Base-by-base conservation (phyloP, 92 coral and sea anemone species). In the Zoanthus sansibaricus region DNA sequence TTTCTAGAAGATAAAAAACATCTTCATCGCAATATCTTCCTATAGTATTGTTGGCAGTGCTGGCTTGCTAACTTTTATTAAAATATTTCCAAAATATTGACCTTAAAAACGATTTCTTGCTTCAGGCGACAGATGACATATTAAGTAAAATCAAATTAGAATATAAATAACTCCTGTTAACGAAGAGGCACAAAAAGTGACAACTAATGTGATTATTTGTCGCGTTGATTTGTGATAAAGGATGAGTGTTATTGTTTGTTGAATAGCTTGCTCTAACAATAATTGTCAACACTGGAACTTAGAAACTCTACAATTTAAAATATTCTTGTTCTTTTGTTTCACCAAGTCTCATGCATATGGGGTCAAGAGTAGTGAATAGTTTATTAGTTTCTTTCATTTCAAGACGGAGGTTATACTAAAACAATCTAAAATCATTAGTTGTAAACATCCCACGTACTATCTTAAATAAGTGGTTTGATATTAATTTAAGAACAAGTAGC, bases 331-430 rank as follows among this genome's bases (percentile, higher is more conserved):
- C 67, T 31, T 59, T 61, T 61, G 71, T 58, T 33, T 11, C 9
- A 30, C 46, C 20, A 42, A 37, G n/a, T 58, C 55, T 54, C 7
- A 10, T n/a, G n/a, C n/a, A n/a, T n/a, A n/a, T 61, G 33, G 54
- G 51, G 71, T 78, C 83, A 37, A 78, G 71, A 59, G 51, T 33
- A 58, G 32, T 33, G 54, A 78, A 78, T 78, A 78, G 72, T 78
- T 59, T 58, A 66, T 7, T 44, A 58, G 31, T 56, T 33, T 55
- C 11, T 56, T 56, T 33, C 49, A 2, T 16, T 3, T 16, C 58
- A 78, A 78, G 71, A 59, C 37, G 21, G 49, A 13, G 31, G 83
- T 78, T 55, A 37, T 31, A 0, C 71, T 78, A 51, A 37, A 37
- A 58, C 71, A 78, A 61, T 59, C 61, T 58, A 4, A 9, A 2